Percentiles rank a stretch among this genome's conserved stretches.
Evolutionary conservation across 2,113 vertebrate genomes (phyloP).

Genomic region (Willisornis vidua): DNA sequence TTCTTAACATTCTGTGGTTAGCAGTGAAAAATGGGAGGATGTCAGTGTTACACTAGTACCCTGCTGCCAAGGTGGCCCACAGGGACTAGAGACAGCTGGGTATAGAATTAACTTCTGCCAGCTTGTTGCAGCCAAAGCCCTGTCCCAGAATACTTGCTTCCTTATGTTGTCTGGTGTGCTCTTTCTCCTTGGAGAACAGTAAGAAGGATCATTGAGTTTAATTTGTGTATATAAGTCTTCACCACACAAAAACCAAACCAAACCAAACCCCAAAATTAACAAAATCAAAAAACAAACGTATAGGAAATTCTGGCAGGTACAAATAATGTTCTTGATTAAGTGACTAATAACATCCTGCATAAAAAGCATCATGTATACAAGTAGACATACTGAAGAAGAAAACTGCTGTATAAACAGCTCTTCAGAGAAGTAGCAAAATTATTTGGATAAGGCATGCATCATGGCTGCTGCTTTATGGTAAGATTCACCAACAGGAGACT

Average conservation of each 20-base stretch:
- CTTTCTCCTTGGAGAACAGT: neutral
- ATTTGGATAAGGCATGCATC: neutral
- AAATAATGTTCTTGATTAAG: neutral
- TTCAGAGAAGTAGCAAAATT: neutral
- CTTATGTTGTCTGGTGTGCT: neutral
- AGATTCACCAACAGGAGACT: neutral
- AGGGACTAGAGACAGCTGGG: neutral
- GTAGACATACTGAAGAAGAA: neutral
- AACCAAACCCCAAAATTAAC: no score
- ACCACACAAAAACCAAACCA: fast-evolving
- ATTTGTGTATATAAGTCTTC: neutral
- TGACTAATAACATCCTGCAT: neutral
- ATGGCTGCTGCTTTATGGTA: neutral
- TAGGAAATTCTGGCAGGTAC: neutral
- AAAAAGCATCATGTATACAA: neutral
- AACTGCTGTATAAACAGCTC: neutral
- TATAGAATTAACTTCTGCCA: neutral
- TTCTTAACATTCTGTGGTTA: neutral
- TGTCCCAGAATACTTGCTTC: neutral
- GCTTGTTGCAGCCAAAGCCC: neutral
- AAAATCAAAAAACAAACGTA: neutral
- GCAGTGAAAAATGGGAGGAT: neutral
- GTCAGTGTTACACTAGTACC: neutral
- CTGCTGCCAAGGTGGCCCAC: neutral
- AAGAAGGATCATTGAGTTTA: neutral